These are phyloP conservation scores for Drosophila hamatofila DNA, from an alignment of 2,888 invertebrate genomes.

Conservation along the genomic window DNA sequence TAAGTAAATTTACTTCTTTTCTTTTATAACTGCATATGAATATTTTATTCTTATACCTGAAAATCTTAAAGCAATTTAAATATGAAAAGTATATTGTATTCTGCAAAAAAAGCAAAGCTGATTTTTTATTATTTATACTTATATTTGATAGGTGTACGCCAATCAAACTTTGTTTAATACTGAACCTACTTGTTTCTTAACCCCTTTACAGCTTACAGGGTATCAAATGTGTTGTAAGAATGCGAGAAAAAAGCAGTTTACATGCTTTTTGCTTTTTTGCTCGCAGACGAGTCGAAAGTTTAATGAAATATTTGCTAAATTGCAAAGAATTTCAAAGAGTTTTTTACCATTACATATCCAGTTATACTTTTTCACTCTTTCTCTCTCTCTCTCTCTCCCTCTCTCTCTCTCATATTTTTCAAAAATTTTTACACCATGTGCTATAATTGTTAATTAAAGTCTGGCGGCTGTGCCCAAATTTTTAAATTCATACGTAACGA, in stretches of 20 bases:
- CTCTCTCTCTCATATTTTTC: background rate
- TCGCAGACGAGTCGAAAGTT: conserved; percentile 35
- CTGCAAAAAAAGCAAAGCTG: too few species aligned
- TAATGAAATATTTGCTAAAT: conserved; percentile 64
- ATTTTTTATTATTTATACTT: too few species aligned
- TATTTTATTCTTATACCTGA: too few species aligned
- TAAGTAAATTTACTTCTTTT: too few species aligned
- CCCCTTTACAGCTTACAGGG: background rate
- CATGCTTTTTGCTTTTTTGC: conserved; percentile 20
- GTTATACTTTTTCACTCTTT: background rate
- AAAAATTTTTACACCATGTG: background rate
- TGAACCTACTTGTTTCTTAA: background rate
- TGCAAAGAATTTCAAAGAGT: conserved; percentile 30
- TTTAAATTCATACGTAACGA: conserved; percentile 26
- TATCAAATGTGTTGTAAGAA: conserved; percentile 26
- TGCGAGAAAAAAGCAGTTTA: conserved; percentile 31
- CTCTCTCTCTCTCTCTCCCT: too few species aligned
- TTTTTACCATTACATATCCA: conserved; percentile 3
- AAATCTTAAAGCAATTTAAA: too few species aligned
- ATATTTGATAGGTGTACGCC: too few species aligned
- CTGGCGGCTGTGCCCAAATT: conserved; percentile 30
- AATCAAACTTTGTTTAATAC: accelerated
- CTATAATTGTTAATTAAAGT: conserved; percentile 58
- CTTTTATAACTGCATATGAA: too few species aligned
- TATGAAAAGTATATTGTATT: too few species aligned